A percentile compares a stretch with the other conserved stretches of the same genome.
Evolutionary conservation across 2,113 vertebrate genomes (phyloP).

Genomic region (Indicator maculatus): DNA sequence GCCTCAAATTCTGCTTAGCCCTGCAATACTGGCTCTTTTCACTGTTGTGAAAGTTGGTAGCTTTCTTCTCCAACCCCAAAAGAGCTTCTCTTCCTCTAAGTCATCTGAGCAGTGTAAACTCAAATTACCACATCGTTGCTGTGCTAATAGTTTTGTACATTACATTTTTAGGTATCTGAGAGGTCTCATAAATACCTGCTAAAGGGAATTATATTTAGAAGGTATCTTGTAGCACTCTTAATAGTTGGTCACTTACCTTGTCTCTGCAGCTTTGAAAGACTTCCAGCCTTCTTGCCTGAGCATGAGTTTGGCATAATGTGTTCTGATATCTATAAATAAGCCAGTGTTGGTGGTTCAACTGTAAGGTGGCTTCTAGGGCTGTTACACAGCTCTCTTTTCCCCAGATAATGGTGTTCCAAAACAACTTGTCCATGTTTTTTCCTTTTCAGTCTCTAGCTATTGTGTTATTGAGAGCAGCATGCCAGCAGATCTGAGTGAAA

Average conservation of each 20-base stretch:
- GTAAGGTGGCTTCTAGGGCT: neutral
- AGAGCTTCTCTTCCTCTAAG: neutral
- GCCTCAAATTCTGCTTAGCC: neutral
- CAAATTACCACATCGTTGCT: neutral
- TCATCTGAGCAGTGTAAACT: neutral
- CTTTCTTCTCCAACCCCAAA: neutral
- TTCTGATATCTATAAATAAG: neutral
- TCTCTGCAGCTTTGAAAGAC: constrained; percentile 14
- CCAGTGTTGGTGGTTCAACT: neutral
- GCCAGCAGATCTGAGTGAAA: neutral
- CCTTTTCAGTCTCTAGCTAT: neutral
- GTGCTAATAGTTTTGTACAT: neutral
- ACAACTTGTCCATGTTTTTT: neutral
- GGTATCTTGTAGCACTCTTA: constrained; percentile 18
- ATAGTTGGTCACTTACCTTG: constrained; percentile 4
- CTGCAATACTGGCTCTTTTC: neutral
- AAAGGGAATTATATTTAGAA: constrained; percentile 51
- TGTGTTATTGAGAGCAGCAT: neutral
- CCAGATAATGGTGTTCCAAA: neutral
- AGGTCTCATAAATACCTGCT: neutral
- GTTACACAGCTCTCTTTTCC: neutral
- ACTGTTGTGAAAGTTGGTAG: neutral
- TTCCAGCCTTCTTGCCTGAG: neutral
- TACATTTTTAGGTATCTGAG: neutral
- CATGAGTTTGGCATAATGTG: neutral